Percentiles rank a stretch among this genome's conserved stretches.
Evolutionary conservation across 2,113 vertebrate species (phyloP).

Genomic region (western clawed frog (Xenopus tropicalis)): UCB_Xtro_10.0 CM004451.2:57909501-57910000

Average conservation of each 20-base stretch:
- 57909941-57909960: constrained; percentile 46
- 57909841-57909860: constrained; percentile 26
- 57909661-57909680: too few relatives aligned
- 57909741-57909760: background rate
- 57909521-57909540: too few relatives aligned
- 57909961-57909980: constrained; percentile 52
- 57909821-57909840: constrained; percentile 29
- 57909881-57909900: constrained; percentile 48
- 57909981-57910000: constrained; percentile 51
- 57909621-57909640: too few relatives aligned
- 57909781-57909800: background rate
- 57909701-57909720: too few relatives aligned
- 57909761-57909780: background rate
- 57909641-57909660: too few relatives aligned
- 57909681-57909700: too few relatives aligned
- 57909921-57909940: constrained; percentile 52
- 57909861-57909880: constrained; percentile 44
- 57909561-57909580: too few relatives aligned
- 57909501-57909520: too few relatives aligned
- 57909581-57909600: too few relatives aligned
- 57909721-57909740: too few relatives aligned
- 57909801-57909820: constrained; percentile 14
- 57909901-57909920: constrained; percentile 47
- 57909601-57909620: too few relatives aligned
- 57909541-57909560: too few relatives aligned